Evolutionary conservation across 1,140 invertebrate species (phyloP).

Genomic region (Cheumatopsyche charites): DNA sequence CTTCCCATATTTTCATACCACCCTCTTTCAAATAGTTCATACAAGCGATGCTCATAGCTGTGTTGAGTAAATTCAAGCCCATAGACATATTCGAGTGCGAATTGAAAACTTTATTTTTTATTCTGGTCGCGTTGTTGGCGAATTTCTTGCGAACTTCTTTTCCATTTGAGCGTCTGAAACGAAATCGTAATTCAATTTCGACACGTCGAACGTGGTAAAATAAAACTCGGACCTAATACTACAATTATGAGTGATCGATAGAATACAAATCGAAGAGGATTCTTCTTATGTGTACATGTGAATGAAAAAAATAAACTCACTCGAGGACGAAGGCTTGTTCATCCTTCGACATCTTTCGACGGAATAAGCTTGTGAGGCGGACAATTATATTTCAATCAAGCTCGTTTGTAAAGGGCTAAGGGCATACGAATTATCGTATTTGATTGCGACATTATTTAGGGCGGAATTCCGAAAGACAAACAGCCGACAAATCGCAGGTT

Average conservation of each 20-base stretch:
- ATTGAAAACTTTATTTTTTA: neutral
- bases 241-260: no score
- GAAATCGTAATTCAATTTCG: neutral
- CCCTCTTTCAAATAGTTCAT: neutral
- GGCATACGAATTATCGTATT: no score
- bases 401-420: no score
- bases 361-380: no score
- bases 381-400: no score
- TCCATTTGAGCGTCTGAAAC: neutral
- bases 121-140: neutral
- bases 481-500: neutral
- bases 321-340: no score
- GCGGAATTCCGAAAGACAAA: conserved; percentile 4
- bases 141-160: neutral
- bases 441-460: neutral
- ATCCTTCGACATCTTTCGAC: no score
- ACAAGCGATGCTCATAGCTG: neutral
- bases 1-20: neutral
- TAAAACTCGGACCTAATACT: no score
- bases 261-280: no score
- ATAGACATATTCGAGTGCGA: neutral
- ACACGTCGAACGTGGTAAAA: no score
- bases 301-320: no score
- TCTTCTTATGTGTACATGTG: no score
- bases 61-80: neutral